Percentiles rank a stretch among this genome's conserved stretches.
Conservation (phyloP, 35 echinoderm and acorn worm genomes). For the Amphiura filiformis region DNA sequence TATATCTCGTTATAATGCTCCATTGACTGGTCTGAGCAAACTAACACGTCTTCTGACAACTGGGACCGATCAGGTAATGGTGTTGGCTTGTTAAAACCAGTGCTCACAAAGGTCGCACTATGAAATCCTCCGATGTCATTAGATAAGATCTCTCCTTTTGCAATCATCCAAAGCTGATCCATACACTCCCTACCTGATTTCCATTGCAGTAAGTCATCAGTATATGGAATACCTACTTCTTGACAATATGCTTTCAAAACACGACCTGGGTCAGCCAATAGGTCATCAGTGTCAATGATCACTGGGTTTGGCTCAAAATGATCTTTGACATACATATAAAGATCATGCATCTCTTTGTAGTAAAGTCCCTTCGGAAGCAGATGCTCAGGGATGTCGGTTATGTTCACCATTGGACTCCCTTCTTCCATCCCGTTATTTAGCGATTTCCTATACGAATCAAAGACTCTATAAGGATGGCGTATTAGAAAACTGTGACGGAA, state of each 20-base stretch:
- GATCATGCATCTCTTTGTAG: conserved; percentile 27
- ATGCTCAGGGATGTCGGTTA: too few species aligned
- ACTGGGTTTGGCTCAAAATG: conserved; percentile 16
- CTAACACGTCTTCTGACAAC: too few species aligned
- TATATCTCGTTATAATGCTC: too few species aligned
- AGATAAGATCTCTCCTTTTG: neutral
- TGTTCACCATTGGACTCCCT: too few species aligned
- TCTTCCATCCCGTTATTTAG: too few species aligned
- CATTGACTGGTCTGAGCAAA: too few species aligned
- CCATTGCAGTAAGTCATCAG: too few species aligned
- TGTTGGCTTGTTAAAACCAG: too few species aligned
- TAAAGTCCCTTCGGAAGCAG: neutral
- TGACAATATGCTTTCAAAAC: neutral
- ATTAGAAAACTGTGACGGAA: neutral
- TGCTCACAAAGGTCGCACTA: too few species aligned
- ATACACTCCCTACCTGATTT: neutral
- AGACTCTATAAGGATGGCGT: neutral
- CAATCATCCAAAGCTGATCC: neutral
- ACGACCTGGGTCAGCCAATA: neutral
- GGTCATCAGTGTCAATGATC: conserved; percentile 42
- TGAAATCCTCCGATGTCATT: too few species aligned
- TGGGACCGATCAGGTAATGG: too few species aligned
- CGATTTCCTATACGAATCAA: neutral
- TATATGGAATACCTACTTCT: too few species aligned
- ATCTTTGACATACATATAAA: conserved; percentile 18